Base-by-base conservation (phyloP, 2,888 invertebrate genomes). In the Salpingus planirostris region DNA sequence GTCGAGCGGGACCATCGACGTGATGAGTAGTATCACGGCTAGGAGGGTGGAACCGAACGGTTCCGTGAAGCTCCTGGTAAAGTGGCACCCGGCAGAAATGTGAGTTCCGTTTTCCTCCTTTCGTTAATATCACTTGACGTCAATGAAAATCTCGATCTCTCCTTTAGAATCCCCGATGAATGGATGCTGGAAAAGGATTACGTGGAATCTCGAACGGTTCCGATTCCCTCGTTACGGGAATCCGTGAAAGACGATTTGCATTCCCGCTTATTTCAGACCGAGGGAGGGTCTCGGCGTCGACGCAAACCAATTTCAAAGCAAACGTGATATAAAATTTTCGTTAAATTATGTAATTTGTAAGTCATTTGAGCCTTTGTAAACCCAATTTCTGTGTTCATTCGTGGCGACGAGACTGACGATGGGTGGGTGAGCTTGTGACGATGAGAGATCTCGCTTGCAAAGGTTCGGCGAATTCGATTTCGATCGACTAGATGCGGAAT, bases 21-120 rank as follows among this genome's bases (percentile, higher is more conserved):
- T 88, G 55, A 74, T 75, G 57, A 82, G 85, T 50, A 71, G 74
- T 63, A 69, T 78, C 41, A 62, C 83, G 54, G 83, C 78, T 47
- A 72, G 71, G 53, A 70, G 84, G 49, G 71, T 70, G 39, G 78
- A 76, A 56, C 54, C 66, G 24, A 71, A 75, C 49, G 82, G 84
- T 40, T 72, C 69, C 54, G 67, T 71, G 30, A 81, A 84, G 66
- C 77, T 86, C 54, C 67, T 91, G 42, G 43, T 61, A 30, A 78
- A 80, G 24, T 92, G 91, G 86, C 76, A 78, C 60, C 92, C 92
- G 38, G 72, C 73, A 37, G 74, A 88, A 63, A 80, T 92, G 92
- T 92, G 69, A 84, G 88, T n/a, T n/a, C n/a, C n/a, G n/a, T n/a
- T n/a, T n/a, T n/a, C n/a, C n/a, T n/a, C n/a, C n/a, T n/a, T n/a